Conservation (phyloP, 2,797 vertebrate species). For the Esox masquinongy region DNA sequence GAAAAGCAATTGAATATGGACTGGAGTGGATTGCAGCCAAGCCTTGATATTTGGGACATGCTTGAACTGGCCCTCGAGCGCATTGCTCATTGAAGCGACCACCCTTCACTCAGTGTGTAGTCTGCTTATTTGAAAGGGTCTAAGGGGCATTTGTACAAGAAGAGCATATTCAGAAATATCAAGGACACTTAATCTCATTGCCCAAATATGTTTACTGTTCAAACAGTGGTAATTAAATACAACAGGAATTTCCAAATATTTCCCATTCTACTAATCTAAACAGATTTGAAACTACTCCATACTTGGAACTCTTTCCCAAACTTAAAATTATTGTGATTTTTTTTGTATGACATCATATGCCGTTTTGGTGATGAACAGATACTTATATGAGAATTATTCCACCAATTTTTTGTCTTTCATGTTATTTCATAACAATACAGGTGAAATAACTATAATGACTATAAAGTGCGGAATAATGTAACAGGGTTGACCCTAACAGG, state of each 20-base stretch:
- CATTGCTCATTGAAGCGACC: constrained; percentile 5
- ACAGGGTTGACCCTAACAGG: too few relatives aligned
- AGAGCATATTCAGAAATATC: neutral
- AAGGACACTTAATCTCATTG: neutral
- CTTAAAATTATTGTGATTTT: too few relatives aligned
- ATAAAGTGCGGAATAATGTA: too few relatives aligned
- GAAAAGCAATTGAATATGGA: constrained; percentile 29
- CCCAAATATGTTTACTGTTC: neutral
- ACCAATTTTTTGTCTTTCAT: too few relatives aligned
- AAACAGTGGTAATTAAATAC: too few relatives aligned
- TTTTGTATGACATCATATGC: neutral
- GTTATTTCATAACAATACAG: too few relatives aligned
- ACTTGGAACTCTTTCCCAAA: too few relatives aligned
- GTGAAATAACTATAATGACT: too few relatives aligned
- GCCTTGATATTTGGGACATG: constrained; percentile 37
- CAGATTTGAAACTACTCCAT: neutral
- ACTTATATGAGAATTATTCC: neutral
- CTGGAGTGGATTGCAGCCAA: constrained; percentile 37
- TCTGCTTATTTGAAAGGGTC: neutral
- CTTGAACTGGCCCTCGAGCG: constrained; percentile 30
- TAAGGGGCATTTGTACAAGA: neutral
- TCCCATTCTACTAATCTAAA: neutral
- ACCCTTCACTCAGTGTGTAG: neutral
- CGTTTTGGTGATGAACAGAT: neutral
- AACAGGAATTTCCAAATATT: neutral